Percentiles rank a stretch among this genome's conserved stretches.
Conservation (phyloP, 2,888 invertebrate genomes). For the Pegoplata infirma region DNA sequence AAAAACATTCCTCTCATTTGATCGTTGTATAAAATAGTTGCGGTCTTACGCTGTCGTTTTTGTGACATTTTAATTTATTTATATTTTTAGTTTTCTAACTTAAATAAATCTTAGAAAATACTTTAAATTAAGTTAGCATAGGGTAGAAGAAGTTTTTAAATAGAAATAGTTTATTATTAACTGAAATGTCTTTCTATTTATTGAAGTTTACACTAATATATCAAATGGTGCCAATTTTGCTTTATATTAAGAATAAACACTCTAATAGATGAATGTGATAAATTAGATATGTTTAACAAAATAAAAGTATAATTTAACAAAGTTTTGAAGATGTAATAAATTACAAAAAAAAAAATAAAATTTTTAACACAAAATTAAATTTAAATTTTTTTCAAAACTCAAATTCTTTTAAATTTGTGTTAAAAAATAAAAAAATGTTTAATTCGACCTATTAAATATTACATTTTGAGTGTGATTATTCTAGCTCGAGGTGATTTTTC, state of each 20-base stretch:
- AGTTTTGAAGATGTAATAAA: too few relatives aligned
- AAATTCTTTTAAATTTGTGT: too few relatives aligned
- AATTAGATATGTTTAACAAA: too few relatives aligned
- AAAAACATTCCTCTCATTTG: slow-evolving; percentile 17
- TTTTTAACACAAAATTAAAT: too few relatives aligned
- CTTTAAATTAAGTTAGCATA: neutral
- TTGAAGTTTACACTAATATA: slow-evolving; percentile 23
- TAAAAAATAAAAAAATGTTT: too few relatives aligned
- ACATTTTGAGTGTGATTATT: too few relatives aligned
- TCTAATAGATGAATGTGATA: too few relatives aligned
- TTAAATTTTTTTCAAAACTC: too few relatives aligned
- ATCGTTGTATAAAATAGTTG: neutral
- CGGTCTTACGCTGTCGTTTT: neutral
- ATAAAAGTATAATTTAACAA: too few relatives aligned
- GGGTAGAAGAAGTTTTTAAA: neutral
- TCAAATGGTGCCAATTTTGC: slow-evolving; percentile 1
- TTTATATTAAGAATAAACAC: neutral
- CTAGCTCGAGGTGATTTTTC: too few relatives aligned
- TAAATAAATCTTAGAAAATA: neutral
- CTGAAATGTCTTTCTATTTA: slow-evolving; percentile 1
- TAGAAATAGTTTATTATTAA: slow-evolving; percentile 11
- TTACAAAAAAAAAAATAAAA: too few relatives aligned
- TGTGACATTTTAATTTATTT: slow-evolving; percentile 46
- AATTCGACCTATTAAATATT: too few relatives aligned
- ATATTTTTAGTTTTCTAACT: neutral